These are phyloP conservation scores for Eupithecia inturbata DNA, from an alignment of 2,888 invertebrate genomes.

Conservation along the genomic window DNA sequence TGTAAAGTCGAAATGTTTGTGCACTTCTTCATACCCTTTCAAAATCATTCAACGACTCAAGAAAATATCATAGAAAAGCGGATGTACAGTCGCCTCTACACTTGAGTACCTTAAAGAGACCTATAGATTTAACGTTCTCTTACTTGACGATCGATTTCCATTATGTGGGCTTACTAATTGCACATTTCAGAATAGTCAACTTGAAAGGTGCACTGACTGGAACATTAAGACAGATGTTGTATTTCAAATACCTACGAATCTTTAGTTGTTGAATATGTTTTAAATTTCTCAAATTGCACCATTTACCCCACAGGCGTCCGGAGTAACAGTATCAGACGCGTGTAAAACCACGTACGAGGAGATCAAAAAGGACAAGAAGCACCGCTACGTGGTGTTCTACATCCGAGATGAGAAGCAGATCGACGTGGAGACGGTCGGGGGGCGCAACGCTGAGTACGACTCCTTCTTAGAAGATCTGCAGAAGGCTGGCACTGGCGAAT, in stretches of 20 bases:
- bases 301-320: constrained; percentile 90
- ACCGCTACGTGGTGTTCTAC: constrained; percentile 98
- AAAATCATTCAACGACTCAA: not conserved
- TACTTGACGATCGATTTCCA: not conserved
- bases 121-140: not conserved
- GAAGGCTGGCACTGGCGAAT: constrained; percentile 95
- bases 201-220: too few relatives aligned
- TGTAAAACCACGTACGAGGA: constrained; percentile 98
- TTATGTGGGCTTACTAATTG: too few relatives aligned
- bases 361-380: constrained; percentile 98
- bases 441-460: constrained; percentile 95
- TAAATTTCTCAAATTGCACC: not conserved
- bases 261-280: not conserved
- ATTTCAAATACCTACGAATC: not conserved
- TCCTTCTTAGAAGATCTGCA: constrained; percentile 97
- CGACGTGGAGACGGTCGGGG: constrained; percentile 96
- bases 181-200: too few relatives aligned
- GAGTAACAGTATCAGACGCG: constrained; percentile 97
- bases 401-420: constrained; percentile 98
- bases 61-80: not conserved
- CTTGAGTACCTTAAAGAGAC: not conserved
- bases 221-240: too few relatives aligned
- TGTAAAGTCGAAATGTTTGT: not conserved
- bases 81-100: too few relatives aligned
- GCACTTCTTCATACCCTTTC: not conserved